Conservation (phyloP, 2,888 invertebrate genomes). For the Drosophila neonasuta region DNA sequence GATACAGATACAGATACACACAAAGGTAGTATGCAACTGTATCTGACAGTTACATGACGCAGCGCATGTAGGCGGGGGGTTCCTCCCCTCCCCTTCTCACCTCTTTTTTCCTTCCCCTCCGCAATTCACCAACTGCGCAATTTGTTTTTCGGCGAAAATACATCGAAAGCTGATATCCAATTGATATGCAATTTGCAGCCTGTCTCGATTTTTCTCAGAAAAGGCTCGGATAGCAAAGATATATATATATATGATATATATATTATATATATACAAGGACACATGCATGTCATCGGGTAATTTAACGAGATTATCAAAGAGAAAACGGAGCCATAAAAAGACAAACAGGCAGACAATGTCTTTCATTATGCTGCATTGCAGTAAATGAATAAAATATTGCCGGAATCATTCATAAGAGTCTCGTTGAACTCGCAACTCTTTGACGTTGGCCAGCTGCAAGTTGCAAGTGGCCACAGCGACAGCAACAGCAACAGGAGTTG, state of each 20-base stretch:
- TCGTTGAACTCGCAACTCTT: slow-evolving; percentile 24
- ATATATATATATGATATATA: neutral
- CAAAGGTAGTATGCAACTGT: slow-evolving; percentile 45
- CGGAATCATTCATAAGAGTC: slow-evolving; percentile 35
- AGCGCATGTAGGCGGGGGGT: neutral
- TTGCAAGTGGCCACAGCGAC: slow-evolving; percentile 9
- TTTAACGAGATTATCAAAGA: slow-evolving; percentile 37
- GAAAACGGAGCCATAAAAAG: neutral
- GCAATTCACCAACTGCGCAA: slow-evolving; percentile 58
- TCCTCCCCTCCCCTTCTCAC: neutral
- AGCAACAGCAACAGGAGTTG: slow-evolving; percentile 35
- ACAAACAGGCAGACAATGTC: slow-evolving; percentile 18
- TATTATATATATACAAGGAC: too few species aligned
- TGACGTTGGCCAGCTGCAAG: slow-evolving; percentile 7
- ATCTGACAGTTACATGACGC: slow-evolving; percentile 25
- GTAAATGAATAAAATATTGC: slow-evolving; percentile 58
- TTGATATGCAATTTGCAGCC: slow-evolving; percentile 55
- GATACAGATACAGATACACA: slow-evolving; percentile 18
- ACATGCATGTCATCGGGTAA: slow-evolving; percentile 26
- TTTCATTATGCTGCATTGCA: slow-evolving; percentile 37
- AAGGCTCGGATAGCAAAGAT: slow-evolving; percentile 8
- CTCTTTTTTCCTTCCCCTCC: neutral
- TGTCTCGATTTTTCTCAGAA: slow-evolving; percentile 6
- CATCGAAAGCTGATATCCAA: slow-evolving; percentile 57
- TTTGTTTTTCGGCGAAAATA: slow-evolving; percentile 50